Evolutionary conservation across 1,140 invertebrate genomes (phyloP).

Genomic region (Dinoponera quadriceps): DNA sequence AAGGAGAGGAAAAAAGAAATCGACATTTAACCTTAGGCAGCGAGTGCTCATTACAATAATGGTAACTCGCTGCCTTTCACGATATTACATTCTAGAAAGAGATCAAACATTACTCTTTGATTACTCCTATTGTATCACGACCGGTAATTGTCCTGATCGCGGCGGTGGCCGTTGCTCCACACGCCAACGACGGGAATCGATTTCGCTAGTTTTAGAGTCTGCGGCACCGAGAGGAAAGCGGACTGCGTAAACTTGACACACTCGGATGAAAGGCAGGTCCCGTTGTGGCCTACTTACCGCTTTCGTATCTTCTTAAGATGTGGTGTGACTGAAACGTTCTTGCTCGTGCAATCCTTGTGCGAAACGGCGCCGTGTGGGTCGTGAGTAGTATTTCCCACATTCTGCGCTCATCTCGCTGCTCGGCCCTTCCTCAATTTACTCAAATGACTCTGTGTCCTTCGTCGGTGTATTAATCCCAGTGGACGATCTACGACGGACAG

Average conservation of each 20-base stretch:
- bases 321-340: slow-evolving; percentile 30
- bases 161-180: background rate
- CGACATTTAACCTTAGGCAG: background rate
- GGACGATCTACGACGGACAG: background rate
- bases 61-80: background rate
- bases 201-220: slow-evolving; percentile 65
- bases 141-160: background rate
- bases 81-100: background rate
- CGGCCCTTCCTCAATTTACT: background rate
- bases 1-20: background rate
- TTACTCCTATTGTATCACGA: background rate
- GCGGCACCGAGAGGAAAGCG: slow-evolving; percentile 51
- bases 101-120: background rate
- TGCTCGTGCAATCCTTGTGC: background rate
- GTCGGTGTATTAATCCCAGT: background rate
- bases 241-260: slow-evolving; percentile 77
- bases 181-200: slow-evolving; percentile 59
- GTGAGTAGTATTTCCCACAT: background rate
- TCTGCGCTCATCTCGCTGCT: background rate
- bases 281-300: slow-evolving; percentile 84
- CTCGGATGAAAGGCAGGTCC: slow-evolving; percentile 82
- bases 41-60: background rate
- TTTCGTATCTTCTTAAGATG: slow-evolving; percentile 77
- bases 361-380: background rate
- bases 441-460: slow-evolving; percentile 14